Percentiles rank a stretch among this genome's conserved stretches.
phyloP scores from a whole-genome alignment of 2,888 invertebrate species.

The Himalopsyche tibetana region DNA sequence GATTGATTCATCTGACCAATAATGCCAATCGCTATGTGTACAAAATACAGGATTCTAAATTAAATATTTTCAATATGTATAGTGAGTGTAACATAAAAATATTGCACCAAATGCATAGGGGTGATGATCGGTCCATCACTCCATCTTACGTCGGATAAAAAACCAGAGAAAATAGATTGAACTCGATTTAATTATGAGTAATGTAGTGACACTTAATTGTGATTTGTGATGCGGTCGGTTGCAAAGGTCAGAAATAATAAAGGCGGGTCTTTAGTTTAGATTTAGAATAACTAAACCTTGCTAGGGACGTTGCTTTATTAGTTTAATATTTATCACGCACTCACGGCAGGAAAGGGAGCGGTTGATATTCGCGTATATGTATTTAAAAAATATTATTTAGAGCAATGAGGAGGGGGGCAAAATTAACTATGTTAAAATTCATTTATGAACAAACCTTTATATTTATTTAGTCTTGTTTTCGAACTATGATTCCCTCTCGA shows the following conservation, averaged over 20 bases:
- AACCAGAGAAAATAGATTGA: neutral
- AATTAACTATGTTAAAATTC: neutral
- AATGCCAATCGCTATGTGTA: too few species aligned
- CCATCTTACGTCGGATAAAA: neutral
- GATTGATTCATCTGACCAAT: too few species aligned
- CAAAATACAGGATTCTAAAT: too few species aligned
- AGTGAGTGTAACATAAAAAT: too few species aligned
- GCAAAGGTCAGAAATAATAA: neutral
- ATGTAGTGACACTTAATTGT: conserved; percentile 7
- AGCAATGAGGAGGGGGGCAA: neutral
- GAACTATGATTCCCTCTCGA: neutral
- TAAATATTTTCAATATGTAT: too few species aligned
- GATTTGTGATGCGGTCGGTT: conserved; percentile 27
- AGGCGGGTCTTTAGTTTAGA: neutral
- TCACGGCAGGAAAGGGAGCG: conserved; percentile 34
- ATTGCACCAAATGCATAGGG: neutral
- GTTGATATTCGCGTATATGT: neutral
- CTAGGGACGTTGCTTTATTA: neutral
- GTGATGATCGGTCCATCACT: neutral
- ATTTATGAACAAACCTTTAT: conserved; percentile 1
- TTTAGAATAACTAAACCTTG: conserved; percentile 20
- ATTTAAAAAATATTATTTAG: neutral
- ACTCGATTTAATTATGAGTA: conserved; percentile 17
- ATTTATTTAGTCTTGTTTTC: neutral
- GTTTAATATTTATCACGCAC: conserved; percentile 34